Evolutionary conservation across 2,797 vertebrate species (phyloP).

Genomic region (Gobio occitaniae): DNA sequence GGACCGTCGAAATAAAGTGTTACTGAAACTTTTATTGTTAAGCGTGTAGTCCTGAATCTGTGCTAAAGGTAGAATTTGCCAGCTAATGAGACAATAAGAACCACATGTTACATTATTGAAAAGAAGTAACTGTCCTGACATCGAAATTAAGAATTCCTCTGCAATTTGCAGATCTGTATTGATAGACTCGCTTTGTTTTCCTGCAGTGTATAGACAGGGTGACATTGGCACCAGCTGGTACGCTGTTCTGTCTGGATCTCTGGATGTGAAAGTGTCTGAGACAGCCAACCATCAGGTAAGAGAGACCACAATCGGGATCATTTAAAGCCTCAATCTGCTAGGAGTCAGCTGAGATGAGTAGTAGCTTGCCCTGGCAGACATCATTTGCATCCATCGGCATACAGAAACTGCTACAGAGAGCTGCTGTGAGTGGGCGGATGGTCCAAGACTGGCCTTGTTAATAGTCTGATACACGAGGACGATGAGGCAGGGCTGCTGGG

Average conservation of each 20-base stretch:
- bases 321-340: conserved; percentile 21
- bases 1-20: neutral
- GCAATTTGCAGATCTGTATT: neutral
- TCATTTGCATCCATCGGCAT: conserved; percentile 20
- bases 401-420: neutral
- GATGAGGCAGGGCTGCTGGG: conserved; percentile 11
- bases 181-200: neutral
- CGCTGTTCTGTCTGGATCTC: conserved; percentile 93
- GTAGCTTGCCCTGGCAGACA: conserved; percentile 2
- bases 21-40: neutral
- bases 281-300: conserved; percentile 97
- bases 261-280: conserved; percentile 99
- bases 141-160: neutral
- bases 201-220: conserved; percentile 94
- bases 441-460: conserved; percentile 17
- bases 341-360: neutral
- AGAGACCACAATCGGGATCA: neutral
- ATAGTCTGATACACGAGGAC: conserved; percentile 11
- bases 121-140: neutral
- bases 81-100: conserved; percentile 13
- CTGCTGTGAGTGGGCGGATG: conserved; percentile 17
- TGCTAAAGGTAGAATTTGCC: neutral
- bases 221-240: conserved; percentile 99
- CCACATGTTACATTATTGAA: neutral
- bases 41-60: neutral